Conservation (phyloP, 2,888 invertebrate species). For the Orthonychiurus folsomi region DNA sequence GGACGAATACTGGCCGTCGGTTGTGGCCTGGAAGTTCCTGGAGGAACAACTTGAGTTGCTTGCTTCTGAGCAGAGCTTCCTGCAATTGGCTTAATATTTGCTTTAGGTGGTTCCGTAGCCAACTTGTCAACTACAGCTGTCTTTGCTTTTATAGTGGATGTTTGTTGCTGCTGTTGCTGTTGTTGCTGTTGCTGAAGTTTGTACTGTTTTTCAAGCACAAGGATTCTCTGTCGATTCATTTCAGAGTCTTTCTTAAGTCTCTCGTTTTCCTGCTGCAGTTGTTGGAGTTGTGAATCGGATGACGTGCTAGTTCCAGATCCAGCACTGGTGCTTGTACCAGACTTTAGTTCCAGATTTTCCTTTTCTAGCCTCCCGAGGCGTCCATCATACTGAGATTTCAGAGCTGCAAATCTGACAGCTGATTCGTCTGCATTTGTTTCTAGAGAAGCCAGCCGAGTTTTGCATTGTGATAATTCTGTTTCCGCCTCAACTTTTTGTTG, state of each 20-base stretch:
- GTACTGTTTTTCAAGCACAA: slow-evolving; percentile 41
- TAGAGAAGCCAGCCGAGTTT: slow-evolving; percentile 42
- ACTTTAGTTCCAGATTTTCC: slow-evolving; percentile 57
- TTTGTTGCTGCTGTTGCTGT: slow-evolving; percentile 6
- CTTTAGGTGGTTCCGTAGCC: slow-evolving; percentile 61
- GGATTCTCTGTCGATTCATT: slow-evolving; percentile 48
- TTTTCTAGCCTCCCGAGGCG: slow-evolving; percentile 62
- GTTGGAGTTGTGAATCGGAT: slow-evolving; percentile 13
- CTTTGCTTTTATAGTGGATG: background rate
- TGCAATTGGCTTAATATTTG: slow-evolving; percentile 90
- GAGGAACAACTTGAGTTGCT: slow-evolving; percentile 22
- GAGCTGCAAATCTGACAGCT: slow-evolving; percentile 47
- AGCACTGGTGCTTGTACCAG: slow-evolving; percentile 42
- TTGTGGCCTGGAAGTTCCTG: slow-evolving; percentile 43
- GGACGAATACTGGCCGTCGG: slow-evolving; percentile 87
- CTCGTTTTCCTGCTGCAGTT: slow-evolving; percentile 54
- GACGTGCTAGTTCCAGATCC: slow-evolving; percentile 11
- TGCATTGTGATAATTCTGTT: slow-evolving; percentile 20
- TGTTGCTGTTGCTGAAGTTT: slow-evolving; percentile 40
- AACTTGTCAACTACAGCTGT: slow-evolving; percentile 46
- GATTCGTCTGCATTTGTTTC: slow-evolving; percentile 44
- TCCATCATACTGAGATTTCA: slow-evolving; percentile 63
- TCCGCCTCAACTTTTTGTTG: slow-evolving; percentile 26
- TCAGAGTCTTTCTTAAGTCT: slow-evolving; percentile 60
- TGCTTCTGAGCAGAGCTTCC: slow-evolving; percentile 48